phyloP scores from a whole-genome alignment of 2,797 vertebrate species.

The Ispidina picta region DNA sequence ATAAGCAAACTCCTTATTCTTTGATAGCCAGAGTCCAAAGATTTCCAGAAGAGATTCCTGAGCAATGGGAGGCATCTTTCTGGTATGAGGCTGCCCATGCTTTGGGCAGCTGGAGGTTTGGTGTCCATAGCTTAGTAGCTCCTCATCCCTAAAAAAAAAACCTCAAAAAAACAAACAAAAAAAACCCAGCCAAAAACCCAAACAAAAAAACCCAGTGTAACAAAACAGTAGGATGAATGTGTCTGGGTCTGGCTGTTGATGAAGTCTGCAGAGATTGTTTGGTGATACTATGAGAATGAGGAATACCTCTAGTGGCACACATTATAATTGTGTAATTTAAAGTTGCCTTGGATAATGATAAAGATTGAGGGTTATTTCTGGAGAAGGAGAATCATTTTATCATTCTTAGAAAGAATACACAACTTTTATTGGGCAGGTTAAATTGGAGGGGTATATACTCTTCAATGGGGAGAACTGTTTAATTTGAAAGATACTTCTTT shows the following conservation, averaged over 20 bases:
- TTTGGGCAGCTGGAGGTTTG: neutral
- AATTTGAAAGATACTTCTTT: neutral
- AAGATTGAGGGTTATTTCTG: neutral
- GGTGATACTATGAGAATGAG: neutral
- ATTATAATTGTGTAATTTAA: neutral
- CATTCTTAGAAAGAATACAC: neutral
- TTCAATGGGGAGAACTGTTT: neutral
- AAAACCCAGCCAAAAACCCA: neutral
- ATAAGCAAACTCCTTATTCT: neutral
- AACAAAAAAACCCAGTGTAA: neutral
- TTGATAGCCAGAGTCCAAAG: neutral
- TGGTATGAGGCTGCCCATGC: rapidly evolving
- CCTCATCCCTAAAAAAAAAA: neutral
- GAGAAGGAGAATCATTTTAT: neutral
- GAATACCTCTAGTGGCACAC: neutral
- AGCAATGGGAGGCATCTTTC: neutral
- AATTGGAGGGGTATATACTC: neutral
- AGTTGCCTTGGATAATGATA: neutral
- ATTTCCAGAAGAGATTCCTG: neutral
- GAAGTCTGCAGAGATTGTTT: neutral
- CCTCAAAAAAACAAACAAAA: neutral
- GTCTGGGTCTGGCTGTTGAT: neutral
- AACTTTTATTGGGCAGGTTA: neutral
- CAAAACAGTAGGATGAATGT: neutral
- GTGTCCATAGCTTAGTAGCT: neutral